phyloP scores from a whole-genome alignment of 2,797 vertebrate genomes.

The Acanthornis magna region DNA sequence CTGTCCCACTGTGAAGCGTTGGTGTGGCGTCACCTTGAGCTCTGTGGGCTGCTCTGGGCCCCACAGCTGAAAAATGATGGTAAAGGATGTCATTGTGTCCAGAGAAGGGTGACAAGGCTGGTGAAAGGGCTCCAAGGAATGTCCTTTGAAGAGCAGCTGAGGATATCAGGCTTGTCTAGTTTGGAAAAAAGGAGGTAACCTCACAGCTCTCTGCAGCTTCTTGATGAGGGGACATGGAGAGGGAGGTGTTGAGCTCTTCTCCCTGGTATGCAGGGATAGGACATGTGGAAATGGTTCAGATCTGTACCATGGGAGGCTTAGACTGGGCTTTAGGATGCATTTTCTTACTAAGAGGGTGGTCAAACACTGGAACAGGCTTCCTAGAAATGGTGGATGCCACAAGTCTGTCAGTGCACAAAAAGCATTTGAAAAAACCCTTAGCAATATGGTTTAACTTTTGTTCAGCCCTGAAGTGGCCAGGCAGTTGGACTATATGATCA shows the following conservation, averaged over 20 bases:
- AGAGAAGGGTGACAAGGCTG: background rate
- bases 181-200: background rate
- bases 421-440: background rate
- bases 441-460: background rate
- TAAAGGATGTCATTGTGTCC: background rate
- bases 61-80: background rate
- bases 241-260: background rate
- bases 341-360: background rate
- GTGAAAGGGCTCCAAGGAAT: background rate
- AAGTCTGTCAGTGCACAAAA: background rate
- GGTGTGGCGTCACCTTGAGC: background rate
- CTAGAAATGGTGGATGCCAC: background rate
- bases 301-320: background rate
- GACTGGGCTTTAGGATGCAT: background rate
- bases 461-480: background rate
- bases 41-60: background rate
- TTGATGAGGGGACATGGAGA: background rate
- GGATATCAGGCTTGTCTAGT: background rate
- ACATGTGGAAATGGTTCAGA: background rate
- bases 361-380: background rate
- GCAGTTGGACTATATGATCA: background rate
- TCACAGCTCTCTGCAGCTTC: background rate
- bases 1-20: background rate
- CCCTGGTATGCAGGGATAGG: no score
- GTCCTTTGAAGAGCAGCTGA: fast-evolving